Percentiles rank a stretch among this genome's conserved stretches.
Evolutionary conservation across 2,888 invertebrate genomes (phyloP).

Genomic region (Hydroisotoma schaefferi): DNA sequence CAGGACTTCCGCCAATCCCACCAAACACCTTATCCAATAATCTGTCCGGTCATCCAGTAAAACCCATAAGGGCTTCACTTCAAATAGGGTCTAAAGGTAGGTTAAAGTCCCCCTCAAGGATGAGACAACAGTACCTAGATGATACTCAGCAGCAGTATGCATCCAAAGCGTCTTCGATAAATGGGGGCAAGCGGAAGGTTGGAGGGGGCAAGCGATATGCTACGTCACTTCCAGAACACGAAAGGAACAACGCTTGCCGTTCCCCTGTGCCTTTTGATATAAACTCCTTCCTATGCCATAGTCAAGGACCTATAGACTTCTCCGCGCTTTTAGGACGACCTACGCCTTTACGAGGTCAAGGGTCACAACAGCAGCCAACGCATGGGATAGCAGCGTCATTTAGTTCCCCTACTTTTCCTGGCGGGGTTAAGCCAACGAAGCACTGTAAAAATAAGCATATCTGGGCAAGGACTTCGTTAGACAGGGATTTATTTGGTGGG

Average conservation of each 20-base stretch:
- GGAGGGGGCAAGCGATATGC: conserved; percentile 35
- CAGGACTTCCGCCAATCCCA: conserved; percentile 42
- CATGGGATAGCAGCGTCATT: conserved; percentile 13
- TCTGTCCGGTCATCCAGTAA: conserved; percentile 11
- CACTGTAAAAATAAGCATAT: conserved; percentile 46
- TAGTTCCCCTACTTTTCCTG: conserved; percentile 38
- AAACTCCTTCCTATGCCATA: conserved; percentile 31
- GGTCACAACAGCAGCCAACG: conserved; percentile 1
- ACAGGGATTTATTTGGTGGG: conserved; percentile 33
- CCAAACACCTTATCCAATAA: conserved; percentile 7
- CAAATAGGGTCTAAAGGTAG: conserved; percentile 22
- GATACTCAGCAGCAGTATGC: conserved; percentile 2
- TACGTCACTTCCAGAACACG: conserved; percentile 44
- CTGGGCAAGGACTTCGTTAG: conserved; percentile 44
- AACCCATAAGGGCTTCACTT: conserved; percentile 27
- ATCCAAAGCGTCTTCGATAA: conserved; percentile 16
- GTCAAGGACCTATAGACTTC: conserved; percentile 36
- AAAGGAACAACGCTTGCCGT: conserved; percentile 24
- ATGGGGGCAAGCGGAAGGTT: conserved; percentile 32
- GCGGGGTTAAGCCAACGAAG: conserved; percentile 40
- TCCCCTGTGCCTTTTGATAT: conserved; percentile 38
- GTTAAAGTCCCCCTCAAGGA: conserved; percentile 35
- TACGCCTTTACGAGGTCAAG: background rate
- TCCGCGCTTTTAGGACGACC: conserved; percentile 19
- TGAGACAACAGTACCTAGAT: conserved; percentile 5